Conservation (phyloP, 2,797 vertebrate species). For the Nothura maculosa region DNA sequence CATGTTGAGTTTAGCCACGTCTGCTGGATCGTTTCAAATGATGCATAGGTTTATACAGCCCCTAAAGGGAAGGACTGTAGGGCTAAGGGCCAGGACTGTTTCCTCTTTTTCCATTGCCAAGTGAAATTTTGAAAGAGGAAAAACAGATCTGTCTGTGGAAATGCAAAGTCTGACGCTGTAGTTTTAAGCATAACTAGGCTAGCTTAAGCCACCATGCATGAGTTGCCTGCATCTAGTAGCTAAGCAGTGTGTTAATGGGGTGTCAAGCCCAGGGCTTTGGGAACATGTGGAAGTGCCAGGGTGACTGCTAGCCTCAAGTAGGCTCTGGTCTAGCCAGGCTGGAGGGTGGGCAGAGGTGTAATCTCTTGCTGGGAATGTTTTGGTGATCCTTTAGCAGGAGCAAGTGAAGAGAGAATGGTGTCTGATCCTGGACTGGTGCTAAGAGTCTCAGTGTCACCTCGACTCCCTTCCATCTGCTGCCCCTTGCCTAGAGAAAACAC, state of each 20-base stretch:
- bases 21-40: neutral
- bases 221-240: neutral
- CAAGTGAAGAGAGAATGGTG: no score
- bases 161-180: neutral
- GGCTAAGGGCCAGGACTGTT: neutral
- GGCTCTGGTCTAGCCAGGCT: neutral
- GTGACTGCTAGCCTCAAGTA: neutral
- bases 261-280: neutral
- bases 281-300: neutral
- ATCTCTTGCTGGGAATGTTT: neutral
- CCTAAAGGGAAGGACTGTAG: neutral
- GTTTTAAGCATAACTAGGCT: neutral
- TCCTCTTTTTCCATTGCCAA: neutral
- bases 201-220: neutral
- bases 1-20: neutral
- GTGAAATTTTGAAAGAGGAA: neutral
- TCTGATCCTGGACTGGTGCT: fast-evolving
- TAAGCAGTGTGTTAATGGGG: neutral
- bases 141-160: neutral
- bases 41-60: neutral
- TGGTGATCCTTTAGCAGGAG: fast-evolving
- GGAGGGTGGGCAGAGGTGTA: fast-evolving
- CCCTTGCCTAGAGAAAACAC: neutral
- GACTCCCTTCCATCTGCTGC: neutral
- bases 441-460: neutral